Percentiles rank a stretch among this genome's conserved stretches.
Conservation (phyloP, 2,113 vertebrate species). For the Sylvietta virens region DNA sequence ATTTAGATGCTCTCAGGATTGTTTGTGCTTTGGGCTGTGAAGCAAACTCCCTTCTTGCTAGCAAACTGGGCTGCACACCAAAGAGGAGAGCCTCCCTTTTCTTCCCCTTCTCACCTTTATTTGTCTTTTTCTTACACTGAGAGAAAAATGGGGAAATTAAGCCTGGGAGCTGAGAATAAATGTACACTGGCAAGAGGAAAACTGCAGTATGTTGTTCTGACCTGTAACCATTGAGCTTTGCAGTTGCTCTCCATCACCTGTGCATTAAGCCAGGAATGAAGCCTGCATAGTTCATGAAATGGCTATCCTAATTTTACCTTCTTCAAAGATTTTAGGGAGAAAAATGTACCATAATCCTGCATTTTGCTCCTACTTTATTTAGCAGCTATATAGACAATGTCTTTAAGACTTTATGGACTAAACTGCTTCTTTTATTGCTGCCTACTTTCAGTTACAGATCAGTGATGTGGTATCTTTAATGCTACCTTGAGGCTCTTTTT, state of each 20-base stretch:
- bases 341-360: not conserved
- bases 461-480: not conserved
- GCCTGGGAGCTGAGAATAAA: not conserved
- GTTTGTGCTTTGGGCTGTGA: not conserved
- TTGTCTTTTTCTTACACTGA: not conserved
- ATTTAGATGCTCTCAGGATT: not conserved
- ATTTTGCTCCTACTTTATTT: not conserved
- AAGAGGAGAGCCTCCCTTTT: not conserved
- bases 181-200: not conserved
- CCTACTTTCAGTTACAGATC: not conserved
- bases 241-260: not conserved
- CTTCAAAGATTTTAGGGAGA: not conserved
- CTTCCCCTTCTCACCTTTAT: not conserved
- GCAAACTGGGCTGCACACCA: not conserved
- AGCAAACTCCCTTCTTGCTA: not conserved
- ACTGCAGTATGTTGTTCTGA: not conserved
- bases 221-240: not conserved
- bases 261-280: not conserved
- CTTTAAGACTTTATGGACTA: not conserved
- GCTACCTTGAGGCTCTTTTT: not conserved
- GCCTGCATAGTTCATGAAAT: not conserved
- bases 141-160: not conserved
- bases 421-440: not conserved
- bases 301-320: not conserved
- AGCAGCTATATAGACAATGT: not conserved